phyloP scores from a whole-genome alignment of 1,140 invertebrate species.

The Coptotermes formosanus region DNA sequence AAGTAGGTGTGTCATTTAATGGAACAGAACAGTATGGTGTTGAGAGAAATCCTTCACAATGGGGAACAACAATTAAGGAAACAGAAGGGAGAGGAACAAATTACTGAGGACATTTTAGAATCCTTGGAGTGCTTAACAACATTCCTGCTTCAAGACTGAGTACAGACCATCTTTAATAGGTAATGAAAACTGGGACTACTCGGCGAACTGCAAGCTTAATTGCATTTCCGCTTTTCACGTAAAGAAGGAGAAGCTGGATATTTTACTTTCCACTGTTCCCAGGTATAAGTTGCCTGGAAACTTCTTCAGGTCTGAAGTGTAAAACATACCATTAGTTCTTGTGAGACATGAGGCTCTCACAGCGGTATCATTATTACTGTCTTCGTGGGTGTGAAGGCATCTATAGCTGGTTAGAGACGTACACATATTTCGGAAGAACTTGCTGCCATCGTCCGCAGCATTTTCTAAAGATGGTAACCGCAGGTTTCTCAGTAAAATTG shows the following conservation, averaged over 20 bases:
- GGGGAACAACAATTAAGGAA: background rate
- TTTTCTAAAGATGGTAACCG: too few species aligned
- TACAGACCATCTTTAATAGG: background rate
- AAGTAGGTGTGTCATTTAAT: background rate
- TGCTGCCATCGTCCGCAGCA: too few species aligned
- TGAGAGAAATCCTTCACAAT: background rate
- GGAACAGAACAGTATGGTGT: background rate
- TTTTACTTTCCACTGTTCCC: background rate
- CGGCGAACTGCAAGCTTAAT: background rate
- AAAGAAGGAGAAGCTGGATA: background rate
- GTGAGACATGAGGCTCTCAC: too few species aligned
- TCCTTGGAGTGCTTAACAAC: background rate
- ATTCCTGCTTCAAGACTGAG: background rate
- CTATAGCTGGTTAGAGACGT: too few species aligned
- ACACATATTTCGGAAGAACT: too few species aligned
- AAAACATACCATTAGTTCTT: too few species aligned
- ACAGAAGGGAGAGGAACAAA: background rate
- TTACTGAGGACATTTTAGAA: background rate
- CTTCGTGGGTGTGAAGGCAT: too few species aligned
- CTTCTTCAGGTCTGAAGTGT: too few species aligned
- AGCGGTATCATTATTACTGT: too few species aligned
- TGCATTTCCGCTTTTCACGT: background rate
- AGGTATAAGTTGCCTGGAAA: too few species aligned
- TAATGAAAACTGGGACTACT: background rate
- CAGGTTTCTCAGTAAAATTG: too few species aligned